phyloP scores from a whole-genome alignment of 1,140 invertebrate genomes.

The Oedothorax gibbosus region DNA sequence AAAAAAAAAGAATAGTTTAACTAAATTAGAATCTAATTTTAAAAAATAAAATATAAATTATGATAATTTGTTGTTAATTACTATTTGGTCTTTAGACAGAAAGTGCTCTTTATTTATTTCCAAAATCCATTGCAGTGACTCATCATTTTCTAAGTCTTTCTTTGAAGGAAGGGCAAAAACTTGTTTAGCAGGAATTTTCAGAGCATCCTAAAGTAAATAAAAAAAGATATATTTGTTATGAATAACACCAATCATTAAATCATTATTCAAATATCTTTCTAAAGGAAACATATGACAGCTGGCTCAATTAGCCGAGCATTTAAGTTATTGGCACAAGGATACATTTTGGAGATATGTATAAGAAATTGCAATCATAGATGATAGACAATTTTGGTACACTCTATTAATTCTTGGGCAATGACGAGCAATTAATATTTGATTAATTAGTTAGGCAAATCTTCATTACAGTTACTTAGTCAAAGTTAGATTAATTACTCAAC shows the following conservation, averaged over 20 bases:
- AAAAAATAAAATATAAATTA: background rate
- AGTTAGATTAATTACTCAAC: too few relatives aligned
- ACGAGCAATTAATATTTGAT: too few relatives aligned
- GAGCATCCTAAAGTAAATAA: conserved; percentile 68
- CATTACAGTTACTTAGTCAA: too few relatives aligned
- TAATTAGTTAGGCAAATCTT: too few relatives aligned
- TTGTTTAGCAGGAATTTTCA: conserved; percentile 72
- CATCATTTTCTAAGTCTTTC: conserved; percentile 65
- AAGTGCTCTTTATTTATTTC: conserved; percentile 67
- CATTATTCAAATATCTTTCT: background rate
- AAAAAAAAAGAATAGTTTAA: background rate
- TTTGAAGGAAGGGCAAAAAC: conserved; percentile 67
- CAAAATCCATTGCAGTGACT: conserved; percentile 28
- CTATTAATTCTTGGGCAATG: too few relatives aligned
- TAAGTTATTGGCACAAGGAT: too few relatives aligned
- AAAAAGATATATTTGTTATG: background rate
- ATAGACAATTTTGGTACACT: too few relatives aligned
- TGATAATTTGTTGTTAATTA: background rate
- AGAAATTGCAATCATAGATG: too few relatives aligned
- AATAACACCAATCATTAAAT: background rate
- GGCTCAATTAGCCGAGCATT: too few relatives aligned
- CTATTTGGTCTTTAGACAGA: conserved; percentile 69
- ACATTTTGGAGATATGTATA: too few relatives aligned
- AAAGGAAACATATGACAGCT: background rate
- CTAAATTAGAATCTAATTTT: background rate